Evolutionary conservation across 2,797 vertebrate genomes (phyloP).

Genomic region (Cossypha heuglini): DNA sequence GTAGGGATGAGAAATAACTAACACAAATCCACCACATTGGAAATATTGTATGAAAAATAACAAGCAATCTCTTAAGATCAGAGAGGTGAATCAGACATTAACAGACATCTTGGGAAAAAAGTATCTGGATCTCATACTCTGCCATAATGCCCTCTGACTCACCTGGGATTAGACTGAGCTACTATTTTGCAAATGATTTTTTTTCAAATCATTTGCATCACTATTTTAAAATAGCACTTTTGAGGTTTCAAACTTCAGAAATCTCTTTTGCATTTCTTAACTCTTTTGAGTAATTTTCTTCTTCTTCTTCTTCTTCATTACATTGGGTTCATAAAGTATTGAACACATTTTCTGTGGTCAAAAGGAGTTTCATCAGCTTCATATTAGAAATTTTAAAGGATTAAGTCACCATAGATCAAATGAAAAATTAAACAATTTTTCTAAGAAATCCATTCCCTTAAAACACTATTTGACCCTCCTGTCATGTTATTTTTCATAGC

Average conservation of each 20-base stretch:
- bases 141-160: neutral
- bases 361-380: neutral
- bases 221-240: neutral
- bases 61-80: neutral
- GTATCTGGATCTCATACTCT: neutral
- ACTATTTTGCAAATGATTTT: neutral
- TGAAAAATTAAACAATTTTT: neutral
- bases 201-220: neutral
- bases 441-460: neutral
- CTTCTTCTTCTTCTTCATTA: neutral
- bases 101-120: neutral
- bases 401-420: neutral
- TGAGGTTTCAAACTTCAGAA: neutral
- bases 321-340: neutral
- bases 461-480: neutral
- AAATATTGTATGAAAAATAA: neutral
- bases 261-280: neutral
- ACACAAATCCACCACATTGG: neutral
- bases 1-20: neutral
- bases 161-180: neutral
- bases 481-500: neutral
- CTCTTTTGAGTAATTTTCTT: neutral
- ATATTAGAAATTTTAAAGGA: neutral
- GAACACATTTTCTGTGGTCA: neutral
- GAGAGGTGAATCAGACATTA: neutral